Evolutionary conservation across 30 jellyfish, hydroid and myxozoan genomes (phyloP), one percentile per base, ranked within the genome.

Genomic region (Nemopilema nomurai): DNA sequence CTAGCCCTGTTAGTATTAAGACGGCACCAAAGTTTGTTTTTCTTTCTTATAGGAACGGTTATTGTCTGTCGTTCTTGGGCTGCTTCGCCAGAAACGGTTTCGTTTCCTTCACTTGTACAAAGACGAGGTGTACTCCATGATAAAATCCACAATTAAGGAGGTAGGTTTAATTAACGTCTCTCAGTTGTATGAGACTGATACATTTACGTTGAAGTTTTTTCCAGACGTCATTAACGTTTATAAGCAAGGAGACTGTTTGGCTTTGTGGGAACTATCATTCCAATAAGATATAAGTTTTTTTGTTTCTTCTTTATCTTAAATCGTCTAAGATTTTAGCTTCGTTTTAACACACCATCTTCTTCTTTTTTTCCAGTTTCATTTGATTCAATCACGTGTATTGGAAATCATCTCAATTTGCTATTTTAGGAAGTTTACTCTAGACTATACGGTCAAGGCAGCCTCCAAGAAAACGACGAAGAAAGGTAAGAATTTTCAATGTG

Each of bases 41-140:
- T 69, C 25, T 51, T 65, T 24, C 28, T 68, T n/a, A 20, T 77
- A 93, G 98, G 98, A 93, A 16, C 97, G 91, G 16, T 83, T 93
- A 69, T 41, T 87, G 18, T 88, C 98, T 0, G 97, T 89, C 13
- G 97, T 93, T 19, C 91, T 88, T 16, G 98, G 98, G 1, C 90
- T 93, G 31, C 74, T 93, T 1, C 97, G 89, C 30, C 98, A 93
- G 71, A 80, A 86, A 62, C 79, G 93, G 77, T 75, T 83, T 53
- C 86, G 90, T 21, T 87, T 93, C 77, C 75, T 93, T 18, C 96
- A 88, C 19, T 51, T 85, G 33, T 84, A 86, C 76, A 93, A 93
- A 71, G 94, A 85, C 49, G 94, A 86, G 62, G 98, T 92, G 9
- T 91, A 85, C 66, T 79, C 96, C 0, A 52, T 82, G 16, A 79